Conservation (phyloP, 1,140 invertebrate genomes). For the Ylistrum balloti region DNA sequence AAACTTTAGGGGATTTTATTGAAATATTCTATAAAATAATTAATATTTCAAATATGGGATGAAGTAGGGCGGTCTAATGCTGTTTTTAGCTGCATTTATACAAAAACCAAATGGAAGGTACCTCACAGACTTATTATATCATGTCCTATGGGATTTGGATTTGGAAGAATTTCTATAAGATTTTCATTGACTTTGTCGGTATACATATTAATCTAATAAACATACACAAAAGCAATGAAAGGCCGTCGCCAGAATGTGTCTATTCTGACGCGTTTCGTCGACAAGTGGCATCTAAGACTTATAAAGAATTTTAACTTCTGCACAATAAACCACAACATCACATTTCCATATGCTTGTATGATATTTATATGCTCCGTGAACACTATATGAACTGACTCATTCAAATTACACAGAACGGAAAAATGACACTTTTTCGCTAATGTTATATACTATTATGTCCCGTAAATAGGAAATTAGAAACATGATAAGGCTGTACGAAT, state of each 20-base stretch:
- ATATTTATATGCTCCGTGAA: neutral
- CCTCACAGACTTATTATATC: neutral
- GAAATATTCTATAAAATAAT: slow-evolving; percentile 40
- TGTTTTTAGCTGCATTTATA: neutral
- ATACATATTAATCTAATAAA: slow-evolving; percentile 20
- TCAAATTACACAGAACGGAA: neutral
- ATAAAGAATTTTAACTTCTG: slow-evolving; percentile 40
- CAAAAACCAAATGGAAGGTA: neutral
- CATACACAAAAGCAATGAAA: neutral
- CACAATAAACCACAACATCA: neutral
- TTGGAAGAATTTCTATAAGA: neutral
- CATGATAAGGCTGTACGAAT: neutral
- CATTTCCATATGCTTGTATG: neutral
- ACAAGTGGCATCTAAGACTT: neutral
- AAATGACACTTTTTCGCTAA: slow-evolving; percentile 37
- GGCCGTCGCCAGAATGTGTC: slow-evolving; percentile 8
- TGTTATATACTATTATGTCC: neutral
- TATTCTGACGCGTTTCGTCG: slow-evolving; percentile 10
- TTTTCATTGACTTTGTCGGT: neutral
- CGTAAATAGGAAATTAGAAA: neutral
- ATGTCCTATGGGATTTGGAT: slow-evolving; percentile 3
- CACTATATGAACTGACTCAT: neutral
- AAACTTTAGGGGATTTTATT: neutral
- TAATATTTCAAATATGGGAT: slow-evolving; percentile 26
- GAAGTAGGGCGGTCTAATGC: neutral